A percentile compares a stretch with the other conserved stretches of the same genome.
Evolutionary conservation across 2,888 invertebrate genomes (phyloP).

Genomic region (Notodonta dromedarius): DNA sequence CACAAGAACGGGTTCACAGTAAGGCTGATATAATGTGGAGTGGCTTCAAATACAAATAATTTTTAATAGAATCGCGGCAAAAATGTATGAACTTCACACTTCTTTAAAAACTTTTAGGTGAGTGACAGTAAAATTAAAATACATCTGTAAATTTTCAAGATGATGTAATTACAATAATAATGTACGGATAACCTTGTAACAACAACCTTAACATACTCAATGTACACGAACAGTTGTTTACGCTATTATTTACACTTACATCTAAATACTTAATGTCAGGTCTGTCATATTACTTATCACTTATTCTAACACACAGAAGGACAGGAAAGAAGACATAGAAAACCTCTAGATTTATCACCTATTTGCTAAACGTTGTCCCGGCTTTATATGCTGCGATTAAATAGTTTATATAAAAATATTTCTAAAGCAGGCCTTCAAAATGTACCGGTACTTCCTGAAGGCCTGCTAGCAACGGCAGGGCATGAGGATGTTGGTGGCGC

Average conservation of each 20-base stretch:
- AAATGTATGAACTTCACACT: too few species aligned
- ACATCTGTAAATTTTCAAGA: too few species aligned
- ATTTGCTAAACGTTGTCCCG: conserved; percentile 28
- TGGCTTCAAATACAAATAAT: too few species aligned
- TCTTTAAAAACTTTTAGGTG: too few species aligned
- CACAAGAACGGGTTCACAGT: too few species aligned
- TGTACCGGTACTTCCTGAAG: conserved; percentile 11
- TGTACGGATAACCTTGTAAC: neutral
- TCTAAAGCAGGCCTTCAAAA: conserved; percentile 24
- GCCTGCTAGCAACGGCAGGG: conserved; percentile 23
- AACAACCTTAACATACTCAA: conserved; percentile 16
- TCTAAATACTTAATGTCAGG: conserved; percentile 7
- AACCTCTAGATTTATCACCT: conserved; percentile 8
- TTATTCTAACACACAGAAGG: conserved; percentile 18
- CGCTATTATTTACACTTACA: conserved; percentile 28
- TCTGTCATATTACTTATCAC: too few species aligned
- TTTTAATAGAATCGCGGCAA: too few species aligned
- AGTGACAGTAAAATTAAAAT: too few species aligned
- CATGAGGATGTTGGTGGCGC: conserved; percentile 7
- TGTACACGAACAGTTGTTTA: conserved; percentile 19
- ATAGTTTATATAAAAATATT: conserved; percentile 27
- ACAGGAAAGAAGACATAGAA: conserved; percentile 29
- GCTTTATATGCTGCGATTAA: conserved; percentile 12
- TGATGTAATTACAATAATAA: too few species aligned
- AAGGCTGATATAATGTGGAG: too few species aligned